Evolutionary conservation across 2,797 vertebrate species (phyloP).

Genomic region (Alectoris magna): DNA sequence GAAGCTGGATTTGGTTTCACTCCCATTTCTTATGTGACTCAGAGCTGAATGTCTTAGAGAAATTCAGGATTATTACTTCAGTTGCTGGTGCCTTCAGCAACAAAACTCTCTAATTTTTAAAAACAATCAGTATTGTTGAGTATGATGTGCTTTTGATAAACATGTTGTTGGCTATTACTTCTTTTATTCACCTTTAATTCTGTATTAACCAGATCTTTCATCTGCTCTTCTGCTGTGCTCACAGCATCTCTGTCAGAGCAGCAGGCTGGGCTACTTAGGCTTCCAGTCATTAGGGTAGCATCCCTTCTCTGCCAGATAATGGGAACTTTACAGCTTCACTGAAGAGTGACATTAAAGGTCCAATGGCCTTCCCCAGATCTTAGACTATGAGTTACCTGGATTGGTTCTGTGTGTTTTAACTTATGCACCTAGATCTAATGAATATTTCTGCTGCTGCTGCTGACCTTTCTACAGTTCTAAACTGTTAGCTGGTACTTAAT

Average conservation of each 20-base stretch:
- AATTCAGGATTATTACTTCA: neutral
- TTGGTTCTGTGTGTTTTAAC: conserved; percentile 10
- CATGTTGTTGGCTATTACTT: neutral
- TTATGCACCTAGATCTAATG: neutral
- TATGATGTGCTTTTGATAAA: neutral
- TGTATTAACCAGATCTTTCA: neutral
- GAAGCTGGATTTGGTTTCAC: neutral
- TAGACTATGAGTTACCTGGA: neutral
- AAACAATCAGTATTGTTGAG: neutral
- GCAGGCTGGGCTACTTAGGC: neutral
- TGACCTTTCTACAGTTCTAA: neutral
- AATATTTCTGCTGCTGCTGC: neutral
- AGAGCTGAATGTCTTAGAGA: neutral
- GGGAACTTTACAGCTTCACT: neutral
- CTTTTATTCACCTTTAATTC: neutral
- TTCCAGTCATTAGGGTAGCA: neutral
- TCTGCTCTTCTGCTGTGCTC: neutral
- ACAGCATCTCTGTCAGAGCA: neutral
- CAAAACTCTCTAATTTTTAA: neutral
- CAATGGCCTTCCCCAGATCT: neutral
- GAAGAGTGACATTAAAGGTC: neutral
- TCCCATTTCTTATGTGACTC: neutral
- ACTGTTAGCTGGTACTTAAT: neutral
- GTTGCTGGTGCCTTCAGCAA: neutral
- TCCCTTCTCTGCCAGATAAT: neutral